A percentile compares a stretch with the other conserved stretches of the same genome.
Evolutionary conservation across 2,888 invertebrate species (phyloP).

Genomic region (Mimumesa dahlbomi): DNA sequence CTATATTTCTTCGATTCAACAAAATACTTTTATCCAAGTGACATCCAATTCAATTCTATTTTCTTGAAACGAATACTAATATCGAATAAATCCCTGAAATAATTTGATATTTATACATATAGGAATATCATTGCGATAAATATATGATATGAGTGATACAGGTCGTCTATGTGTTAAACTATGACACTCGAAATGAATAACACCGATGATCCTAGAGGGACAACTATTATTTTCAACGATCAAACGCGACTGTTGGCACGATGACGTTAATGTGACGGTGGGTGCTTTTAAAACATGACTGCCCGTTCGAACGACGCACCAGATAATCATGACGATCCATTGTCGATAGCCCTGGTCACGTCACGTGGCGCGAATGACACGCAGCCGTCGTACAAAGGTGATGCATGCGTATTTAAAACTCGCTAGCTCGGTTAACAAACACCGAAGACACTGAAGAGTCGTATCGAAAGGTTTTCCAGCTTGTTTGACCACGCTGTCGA

Average conservation of each 20-base stretch:
- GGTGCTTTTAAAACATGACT: conserved; percentile 21
- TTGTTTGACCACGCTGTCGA: too few species aligned
- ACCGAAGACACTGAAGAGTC: conserved; percentile 4
- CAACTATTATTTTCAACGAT: conserved; percentile 10
- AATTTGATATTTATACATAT: too few species aligned
- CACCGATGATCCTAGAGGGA: conserved; percentile 3
- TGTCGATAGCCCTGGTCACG: conserved; percentile 17
- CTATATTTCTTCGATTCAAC: too few species aligned
- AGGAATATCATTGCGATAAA: too few species aligned
- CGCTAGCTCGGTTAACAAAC: conserved; percentile 16
- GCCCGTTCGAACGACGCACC: conserved; percentile 7
- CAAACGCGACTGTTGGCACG: neutral
- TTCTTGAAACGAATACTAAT: too few species aligned
- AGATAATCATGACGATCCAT: conserved; percentile 22
- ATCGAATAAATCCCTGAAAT: too few species aligned
- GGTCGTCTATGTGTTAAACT: too few species aligned
- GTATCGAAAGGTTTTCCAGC: too few species aligned
- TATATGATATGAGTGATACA: too few species aligned
- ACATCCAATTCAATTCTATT: too few species aligned
- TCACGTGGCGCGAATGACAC: neutral
- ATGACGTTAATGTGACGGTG: conserved; percentile 29
- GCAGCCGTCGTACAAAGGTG: conserved; percentile 13
- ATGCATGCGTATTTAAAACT: conserved; percentile 40
- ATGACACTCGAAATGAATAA: too few species aligned
- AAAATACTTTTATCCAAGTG: too few species aligned